Percentiles rank a stretch among this genome's conserved stretches.
Evolutionary conservation across 2,113 vertebrate species (phyloP).

Genomic region (Bombycilla garrulus): DNA sequence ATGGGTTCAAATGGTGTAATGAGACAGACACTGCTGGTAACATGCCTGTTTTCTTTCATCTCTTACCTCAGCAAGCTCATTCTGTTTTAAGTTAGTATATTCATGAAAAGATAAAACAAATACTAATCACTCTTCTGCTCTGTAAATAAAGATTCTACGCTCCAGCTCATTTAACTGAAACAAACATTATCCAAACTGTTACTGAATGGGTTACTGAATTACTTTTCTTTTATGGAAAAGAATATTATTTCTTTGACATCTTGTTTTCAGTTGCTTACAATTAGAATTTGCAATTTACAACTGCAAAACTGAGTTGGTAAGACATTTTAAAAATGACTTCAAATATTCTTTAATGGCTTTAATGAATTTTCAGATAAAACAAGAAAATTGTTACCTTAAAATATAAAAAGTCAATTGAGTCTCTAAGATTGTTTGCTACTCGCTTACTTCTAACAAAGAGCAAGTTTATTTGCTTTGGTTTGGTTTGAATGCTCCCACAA

Average conservation of each 20-base stretch:
- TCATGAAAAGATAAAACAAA: background rate
- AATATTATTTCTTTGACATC: background rate
- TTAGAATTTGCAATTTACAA: background rate
- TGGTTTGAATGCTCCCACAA: background rate
- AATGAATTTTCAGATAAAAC: background rate
- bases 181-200: background rate
- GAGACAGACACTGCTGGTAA: background rate
- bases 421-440: background rate
- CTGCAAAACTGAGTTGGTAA: background rate
- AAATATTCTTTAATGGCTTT: background rate
- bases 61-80: background rate
- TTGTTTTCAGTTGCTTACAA: background rate
- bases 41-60: background rate
- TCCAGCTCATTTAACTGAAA: background rate
- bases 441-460: background rate
- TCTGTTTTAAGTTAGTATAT: background rate
- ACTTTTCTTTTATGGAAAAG: background rate
- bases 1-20: background rate
- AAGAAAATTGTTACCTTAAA: background rate
- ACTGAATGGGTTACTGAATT: background rate
- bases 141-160: background rate
- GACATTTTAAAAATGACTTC: background rate
- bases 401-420: background rate
- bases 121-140: background rate
- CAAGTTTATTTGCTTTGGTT: background rate